Percentiles rank a stretch among this genome's conserved stretches.
Conservation (phyloP, 2,797 vertebrate genomes). For the Schizopygopsis pylzovi region DNA sequence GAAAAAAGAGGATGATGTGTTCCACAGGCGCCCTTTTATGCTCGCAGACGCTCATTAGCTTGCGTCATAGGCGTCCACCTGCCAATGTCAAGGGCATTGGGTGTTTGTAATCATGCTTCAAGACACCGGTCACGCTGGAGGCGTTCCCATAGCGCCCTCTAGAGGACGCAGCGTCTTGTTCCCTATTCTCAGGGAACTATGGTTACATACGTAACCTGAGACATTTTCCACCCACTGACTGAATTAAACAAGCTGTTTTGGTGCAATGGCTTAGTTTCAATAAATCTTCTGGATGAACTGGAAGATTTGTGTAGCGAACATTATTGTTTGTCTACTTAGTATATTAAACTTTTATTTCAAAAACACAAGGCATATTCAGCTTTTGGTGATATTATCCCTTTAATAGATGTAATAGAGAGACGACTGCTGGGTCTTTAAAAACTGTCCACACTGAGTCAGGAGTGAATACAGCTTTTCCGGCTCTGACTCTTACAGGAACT, state of each 20-base stretch:
- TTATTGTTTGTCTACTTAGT: neutral
- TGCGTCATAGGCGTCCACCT: too few species aligned
- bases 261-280: neutral
- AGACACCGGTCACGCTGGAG: too few species aligned
- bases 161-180: too few species aligned
- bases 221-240: neutral
- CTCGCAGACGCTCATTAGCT: too few species aligned
- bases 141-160: too few species aligned
- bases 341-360: neutral
- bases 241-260: neutral
- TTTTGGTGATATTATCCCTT: neutral
- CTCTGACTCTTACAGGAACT: neutral
- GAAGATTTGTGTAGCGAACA: neutral
- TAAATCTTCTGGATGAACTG: neutral
- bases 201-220: too few species aligned
- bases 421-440: neutral
- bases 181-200: too few species aligned
- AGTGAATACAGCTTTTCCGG: neutral
- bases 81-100: too few species aligned
- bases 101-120: too few species aligned
- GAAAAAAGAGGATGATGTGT: too few species aligned
- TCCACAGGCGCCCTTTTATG: too few species aligned
- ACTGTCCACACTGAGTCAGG: neutral
- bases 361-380: neutral
- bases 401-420: neutral